Conservation (phyloP, 2,888 invertebrate genomes). For the Ectemnius cavifrons region DNA sequence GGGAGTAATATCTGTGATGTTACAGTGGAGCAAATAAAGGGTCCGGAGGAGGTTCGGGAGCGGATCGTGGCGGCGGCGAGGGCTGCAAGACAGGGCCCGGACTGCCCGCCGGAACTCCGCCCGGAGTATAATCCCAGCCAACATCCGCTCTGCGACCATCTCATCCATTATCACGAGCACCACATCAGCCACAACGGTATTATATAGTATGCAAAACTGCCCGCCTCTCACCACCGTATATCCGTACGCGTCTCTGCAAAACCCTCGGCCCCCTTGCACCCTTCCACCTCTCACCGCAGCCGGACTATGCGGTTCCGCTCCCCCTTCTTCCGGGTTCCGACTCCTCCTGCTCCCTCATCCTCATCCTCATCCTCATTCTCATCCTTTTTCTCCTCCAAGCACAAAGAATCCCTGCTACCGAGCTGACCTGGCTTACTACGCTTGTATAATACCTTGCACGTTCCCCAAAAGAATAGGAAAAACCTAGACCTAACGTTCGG, state of each 20-base stretch:
- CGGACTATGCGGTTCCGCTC: too few relatives aligned
- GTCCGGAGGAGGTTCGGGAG: constrained; percentile 83
- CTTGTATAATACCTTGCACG: too few relatives aligned
- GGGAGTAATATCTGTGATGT: constrained; percentile 43
- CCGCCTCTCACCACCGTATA: constrained; percentile 33
- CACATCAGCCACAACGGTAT: constrained; percentile 75
- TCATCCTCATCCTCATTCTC: too few relatives aligned
- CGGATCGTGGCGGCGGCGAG: constrained; percentile 84
- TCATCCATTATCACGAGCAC: constrained; percentile 76
- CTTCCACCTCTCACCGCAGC: too few relatives aligned
- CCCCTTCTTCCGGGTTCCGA: too few relatives aligned
- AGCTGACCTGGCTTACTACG: too few relatives aligned
- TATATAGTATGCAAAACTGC: constrained; percentile 39
- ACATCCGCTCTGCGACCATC: constrained; percentile 75
- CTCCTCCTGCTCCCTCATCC: too few relatives aligned
- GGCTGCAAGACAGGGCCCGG: constrained; percentile 81
- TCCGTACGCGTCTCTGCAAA: constrained; percentile 11
- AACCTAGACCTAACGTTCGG: too few relatives aligned
- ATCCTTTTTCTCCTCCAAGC: too few relatives aligned
- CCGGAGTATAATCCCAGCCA: constrained; percentile 76
- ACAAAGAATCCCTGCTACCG: too few relatives aligned
- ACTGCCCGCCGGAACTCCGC: constrained; percentile 81
- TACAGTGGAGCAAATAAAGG: constrained; percentile 88
- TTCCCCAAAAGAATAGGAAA: too few relatives aligned
- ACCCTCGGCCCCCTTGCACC: too few relatives aligned